Percentiles rank a stretch among this genome's conserved stretches.
Evolutionary conservation across 2,113 vertebrate genomes (phyloP).

Genomic region (Myiopsitta monachus): DNA sequence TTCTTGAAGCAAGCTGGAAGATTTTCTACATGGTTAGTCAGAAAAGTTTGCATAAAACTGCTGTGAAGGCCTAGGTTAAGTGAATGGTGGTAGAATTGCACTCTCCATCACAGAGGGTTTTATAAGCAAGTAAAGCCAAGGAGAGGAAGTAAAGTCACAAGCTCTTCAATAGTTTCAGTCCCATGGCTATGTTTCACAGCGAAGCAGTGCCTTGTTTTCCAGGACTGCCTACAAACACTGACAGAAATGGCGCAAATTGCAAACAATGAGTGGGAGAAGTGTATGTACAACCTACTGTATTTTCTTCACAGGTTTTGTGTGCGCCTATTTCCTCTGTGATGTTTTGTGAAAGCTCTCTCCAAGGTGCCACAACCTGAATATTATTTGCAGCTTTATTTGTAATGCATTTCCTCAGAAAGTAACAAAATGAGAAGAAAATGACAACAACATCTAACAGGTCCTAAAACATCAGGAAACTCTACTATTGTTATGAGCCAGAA

Average conservation of each 20-base stretch:
- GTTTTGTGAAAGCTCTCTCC: not conserved
- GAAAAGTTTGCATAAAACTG: not conserved
- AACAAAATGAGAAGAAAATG: conserved; percentile 13
- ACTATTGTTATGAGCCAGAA: not conserved
- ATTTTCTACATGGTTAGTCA: not conserved
- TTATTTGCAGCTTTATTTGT: conserved; percentile 12
- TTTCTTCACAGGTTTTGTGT: conserved; percentile 50
- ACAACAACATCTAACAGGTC: not conserved
- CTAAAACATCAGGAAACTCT: not conserved
- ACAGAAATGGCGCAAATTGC: not conserved
- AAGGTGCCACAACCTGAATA: conserved; percentile 26
- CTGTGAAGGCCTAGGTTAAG: not conserved
- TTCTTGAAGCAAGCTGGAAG: not conserved
- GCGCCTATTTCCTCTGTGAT: conserved; percentile 4
- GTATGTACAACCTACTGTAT: not conserved
- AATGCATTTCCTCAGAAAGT: conserved; percentile 21
- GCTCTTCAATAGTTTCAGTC: not conserved
- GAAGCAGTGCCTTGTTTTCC: not conserved
- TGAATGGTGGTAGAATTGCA: not conserved
- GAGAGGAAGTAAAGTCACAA: not conserved
- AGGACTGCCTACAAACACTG: not conserved
- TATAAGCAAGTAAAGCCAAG: not conserved
- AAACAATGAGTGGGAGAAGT: conserved; percentile 41
- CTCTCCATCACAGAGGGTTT: not conserved
- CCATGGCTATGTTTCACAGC: not conserved